Evolutionary conservation across 2,113 vertebrate genomes (phyloP).

Genomic region (Lontra canadensis): DNA sequence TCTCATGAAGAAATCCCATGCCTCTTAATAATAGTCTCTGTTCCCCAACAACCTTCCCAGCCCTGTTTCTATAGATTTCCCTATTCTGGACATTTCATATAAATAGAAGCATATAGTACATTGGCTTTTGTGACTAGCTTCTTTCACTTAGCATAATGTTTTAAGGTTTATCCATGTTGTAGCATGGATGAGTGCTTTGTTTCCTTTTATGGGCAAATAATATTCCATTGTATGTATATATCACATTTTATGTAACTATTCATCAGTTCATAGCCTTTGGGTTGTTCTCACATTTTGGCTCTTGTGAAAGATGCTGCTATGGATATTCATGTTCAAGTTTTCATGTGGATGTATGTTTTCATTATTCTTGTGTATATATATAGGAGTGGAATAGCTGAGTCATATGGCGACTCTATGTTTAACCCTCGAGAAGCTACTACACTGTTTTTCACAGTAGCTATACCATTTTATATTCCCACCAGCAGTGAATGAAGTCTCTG

Average conservation of each 20-base stretch:
- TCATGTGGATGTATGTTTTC: background rate
- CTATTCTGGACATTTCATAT: background rate
- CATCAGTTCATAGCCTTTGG: background rate
- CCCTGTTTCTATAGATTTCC: background rate
- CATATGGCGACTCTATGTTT: background rate
- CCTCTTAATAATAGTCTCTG: background rate
- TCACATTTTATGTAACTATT: background rate
- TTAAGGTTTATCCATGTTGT: background rate
- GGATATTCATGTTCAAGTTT: background rate
- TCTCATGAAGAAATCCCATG: background rate
- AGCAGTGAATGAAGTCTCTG: background rate
- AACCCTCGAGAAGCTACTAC: background rate
- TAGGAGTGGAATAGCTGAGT: background rate
- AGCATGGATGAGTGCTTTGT: background rate
- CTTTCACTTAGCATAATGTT: background rate
- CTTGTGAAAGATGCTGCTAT: background rate
- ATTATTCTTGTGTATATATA: background rate
- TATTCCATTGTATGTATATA: background rate
- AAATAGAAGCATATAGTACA: background rate
- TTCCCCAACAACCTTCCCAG: background rate
- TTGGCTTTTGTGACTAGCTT: background rate
- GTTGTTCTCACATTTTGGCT: background rate
- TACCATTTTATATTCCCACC: background rate
- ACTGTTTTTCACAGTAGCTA: background rate
- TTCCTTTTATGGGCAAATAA: background rate